Percentiles rank a stretch among this genome's conserved stretches.
These are phyloP conservation scores for Holacanthella duospinosa DNA, from an alignment of 2,888 invertebrate genomes.

Conservation along the genomic window DNA sequence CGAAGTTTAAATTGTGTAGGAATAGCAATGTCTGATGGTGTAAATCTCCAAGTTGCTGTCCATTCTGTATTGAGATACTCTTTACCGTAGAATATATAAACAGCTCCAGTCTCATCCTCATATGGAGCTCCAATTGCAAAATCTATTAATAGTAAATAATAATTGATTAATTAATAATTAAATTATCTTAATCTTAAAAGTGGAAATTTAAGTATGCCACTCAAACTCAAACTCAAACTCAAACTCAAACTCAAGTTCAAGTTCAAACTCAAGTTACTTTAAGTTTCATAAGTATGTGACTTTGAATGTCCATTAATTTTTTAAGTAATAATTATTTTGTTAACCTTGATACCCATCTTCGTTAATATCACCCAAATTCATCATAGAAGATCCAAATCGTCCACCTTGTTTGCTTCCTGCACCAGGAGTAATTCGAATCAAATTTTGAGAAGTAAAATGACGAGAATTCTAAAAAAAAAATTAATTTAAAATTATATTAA, in stretches of 20 bases:
- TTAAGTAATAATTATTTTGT: neutral
- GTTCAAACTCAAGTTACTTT: too few species aligned
- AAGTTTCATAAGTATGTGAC: too few species aligned
- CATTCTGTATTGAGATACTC: slow-evolving; percentile 47
- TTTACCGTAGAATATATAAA: slow-evolving; percentile 53
- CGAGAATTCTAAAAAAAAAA: too few species aligned
- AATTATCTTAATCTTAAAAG: neutral
- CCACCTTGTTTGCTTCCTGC: slow-evolving; percentile 40
- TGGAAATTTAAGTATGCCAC: too few species aligned
- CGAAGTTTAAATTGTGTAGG: neutral
- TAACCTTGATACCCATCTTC: slow-evolving; percentile 54
- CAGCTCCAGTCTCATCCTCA: slow-evolving; percentile 50
- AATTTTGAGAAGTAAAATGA: neutral
- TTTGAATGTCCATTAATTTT: too few species aligned
- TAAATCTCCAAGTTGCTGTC: slow-evolving; percentile 44
- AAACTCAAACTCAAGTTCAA: too few species aligned
- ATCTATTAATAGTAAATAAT: slow-evolving; percentile 43
- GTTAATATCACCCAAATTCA: slow-evolving; percentile 55
- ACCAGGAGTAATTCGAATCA: neutral
- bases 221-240: too few species aligned
- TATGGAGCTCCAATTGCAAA: slow-evolving; percentile 56
- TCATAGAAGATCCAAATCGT: slow-evolving; percentile 54
- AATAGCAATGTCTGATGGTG: slow-evolving; percentile 41
- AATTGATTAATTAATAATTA: neutral
- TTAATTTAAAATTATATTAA: too few species aligned